Evolutionary conservation across 2,888 invertebrate genomes (phyloP).

Genomic region (Bhutanitis thaidina): DNA sequence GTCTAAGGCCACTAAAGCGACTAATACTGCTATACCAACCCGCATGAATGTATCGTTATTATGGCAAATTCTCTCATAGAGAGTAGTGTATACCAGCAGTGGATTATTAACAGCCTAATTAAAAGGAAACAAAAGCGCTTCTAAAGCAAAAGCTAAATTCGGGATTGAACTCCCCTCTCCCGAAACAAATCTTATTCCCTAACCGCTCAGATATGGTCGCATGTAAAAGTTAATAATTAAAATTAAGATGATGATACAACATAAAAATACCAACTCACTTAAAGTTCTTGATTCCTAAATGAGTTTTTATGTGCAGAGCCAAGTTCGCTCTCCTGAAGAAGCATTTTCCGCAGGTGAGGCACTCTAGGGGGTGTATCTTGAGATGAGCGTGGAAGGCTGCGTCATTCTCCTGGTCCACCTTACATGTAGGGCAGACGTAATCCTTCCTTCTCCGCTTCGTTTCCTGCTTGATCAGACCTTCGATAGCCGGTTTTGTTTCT

Average conservation of each 20-base stretch:
- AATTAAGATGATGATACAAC: background rate
- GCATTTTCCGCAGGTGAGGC: conserved; percentile 89
- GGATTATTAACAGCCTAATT: too few species aligned
- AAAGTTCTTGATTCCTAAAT: conserved; percentile 87
- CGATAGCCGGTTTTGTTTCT: conserved; percentile 67
- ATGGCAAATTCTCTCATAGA: too few species aligned
- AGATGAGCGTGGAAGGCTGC: conserved; percentile 86
- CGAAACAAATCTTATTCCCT: too few species aligned
- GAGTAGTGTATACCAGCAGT: too few species aligned
- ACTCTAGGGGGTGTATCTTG: conserved; percentile 89
- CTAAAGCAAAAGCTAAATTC: too few species aligned
- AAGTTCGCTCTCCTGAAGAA: conserved; percentile 87
- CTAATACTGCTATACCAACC: too few species aligned
- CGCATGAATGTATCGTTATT: too few species aligned
- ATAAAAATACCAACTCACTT: conserved; percentile 53
- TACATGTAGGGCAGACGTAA: conserved; percentile 64
- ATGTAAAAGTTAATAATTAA: too few species aligned
- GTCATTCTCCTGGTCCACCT: conserved; percentile 83
- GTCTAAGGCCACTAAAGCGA: too few species aligned
- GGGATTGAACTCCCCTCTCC: too few species aligned
- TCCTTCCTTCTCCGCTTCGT: conserved; percentile 49
- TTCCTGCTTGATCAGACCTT: conserved; percentile 70
- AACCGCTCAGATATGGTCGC: too few species aligned
- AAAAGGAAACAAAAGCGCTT: too few species aligned
- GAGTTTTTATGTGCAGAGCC: conserved; percentile 88